These are phyloP conservation scores for Pseudochaenichthys georgianus DNA, from an alignment of 2,797 vertebrate genomes.

Conservation along the genomic window DNA sequence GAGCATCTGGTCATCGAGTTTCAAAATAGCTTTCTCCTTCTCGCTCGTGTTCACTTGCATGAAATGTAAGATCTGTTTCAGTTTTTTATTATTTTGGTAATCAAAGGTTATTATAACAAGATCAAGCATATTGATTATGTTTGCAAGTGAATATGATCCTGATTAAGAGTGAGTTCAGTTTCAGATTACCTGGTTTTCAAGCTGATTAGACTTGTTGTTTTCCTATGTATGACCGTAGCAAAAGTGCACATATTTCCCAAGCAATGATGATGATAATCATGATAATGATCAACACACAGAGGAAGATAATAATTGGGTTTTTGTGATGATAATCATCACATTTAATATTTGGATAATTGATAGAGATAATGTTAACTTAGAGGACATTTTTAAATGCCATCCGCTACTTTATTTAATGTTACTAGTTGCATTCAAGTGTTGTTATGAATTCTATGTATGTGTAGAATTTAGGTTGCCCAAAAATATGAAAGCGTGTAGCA, in stretches of 20 bases:
- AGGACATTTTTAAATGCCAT: slow-evolving; percentile 1
- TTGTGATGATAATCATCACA: background rate
- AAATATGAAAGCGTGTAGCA: background rate
- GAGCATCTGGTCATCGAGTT: background rate
- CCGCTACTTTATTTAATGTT: background rate
- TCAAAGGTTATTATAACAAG: background rate
- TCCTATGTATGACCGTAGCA: slow-evolving; percentile 1
- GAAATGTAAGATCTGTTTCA: background rate
- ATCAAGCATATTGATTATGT: slow-evolving; percentile 1
- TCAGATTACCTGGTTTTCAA: background rate
- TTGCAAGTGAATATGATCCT: background rate
- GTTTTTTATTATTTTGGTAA: background rate
- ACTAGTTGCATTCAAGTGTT: background rate
- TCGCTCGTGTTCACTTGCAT: background rate
- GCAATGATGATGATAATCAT: slow-evolving; percentile 11
- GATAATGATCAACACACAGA: slow-evolving; percentile 3
- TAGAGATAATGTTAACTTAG: background rate
- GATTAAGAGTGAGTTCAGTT: background rate
- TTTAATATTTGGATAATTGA: background rate
- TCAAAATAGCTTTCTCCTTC: background rate
- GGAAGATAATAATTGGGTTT: background rate
- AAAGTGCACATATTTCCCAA: background rate
- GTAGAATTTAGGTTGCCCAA: background rate
- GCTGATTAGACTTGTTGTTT: slow-evolving; percentile 10
- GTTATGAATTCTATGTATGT: background rate